Conservation (phyloP, 2,888 invertebrate species). For the Tanypteryx hageni region DNA sequence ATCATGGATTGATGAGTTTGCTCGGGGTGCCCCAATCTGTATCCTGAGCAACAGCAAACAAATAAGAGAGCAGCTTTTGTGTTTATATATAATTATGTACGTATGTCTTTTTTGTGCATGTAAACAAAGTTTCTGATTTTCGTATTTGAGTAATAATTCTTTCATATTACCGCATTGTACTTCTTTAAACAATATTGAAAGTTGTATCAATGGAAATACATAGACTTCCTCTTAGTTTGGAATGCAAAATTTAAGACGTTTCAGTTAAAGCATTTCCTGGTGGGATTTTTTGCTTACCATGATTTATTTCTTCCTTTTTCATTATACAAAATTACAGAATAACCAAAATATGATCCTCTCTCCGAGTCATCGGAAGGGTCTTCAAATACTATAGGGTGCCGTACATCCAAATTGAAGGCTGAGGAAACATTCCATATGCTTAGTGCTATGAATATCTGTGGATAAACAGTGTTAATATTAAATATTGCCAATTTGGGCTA, state of each 20-base stretch:
- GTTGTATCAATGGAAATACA: background rate
- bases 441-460: too few relatives aligned
- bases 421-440: background rate
- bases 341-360: conserved; percentile 14
- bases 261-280: background rate
- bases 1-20: background rate
- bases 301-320: background rate
- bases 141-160: too few relatives aligned
- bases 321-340: background rate
- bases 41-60: background rate
- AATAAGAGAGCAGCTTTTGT: background rate
- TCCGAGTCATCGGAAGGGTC: background rate
- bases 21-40: conserved; percentile 10
- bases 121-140: background rate
- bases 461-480: too few relatives aligned
- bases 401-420: background rate
- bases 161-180: too few relatives aligned
- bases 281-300: background rate
- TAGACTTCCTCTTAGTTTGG: background rate
- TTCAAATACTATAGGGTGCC: background rate
- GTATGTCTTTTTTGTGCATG: background rate
- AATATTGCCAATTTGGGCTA: too few relatives aligned
- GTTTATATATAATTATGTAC: background rate
- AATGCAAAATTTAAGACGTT: background rate
- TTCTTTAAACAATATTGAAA: too few relatives aligned